Conservation (phyloP, 2,888 invertebrate species). For the Hydriomena furcata region DNA sequence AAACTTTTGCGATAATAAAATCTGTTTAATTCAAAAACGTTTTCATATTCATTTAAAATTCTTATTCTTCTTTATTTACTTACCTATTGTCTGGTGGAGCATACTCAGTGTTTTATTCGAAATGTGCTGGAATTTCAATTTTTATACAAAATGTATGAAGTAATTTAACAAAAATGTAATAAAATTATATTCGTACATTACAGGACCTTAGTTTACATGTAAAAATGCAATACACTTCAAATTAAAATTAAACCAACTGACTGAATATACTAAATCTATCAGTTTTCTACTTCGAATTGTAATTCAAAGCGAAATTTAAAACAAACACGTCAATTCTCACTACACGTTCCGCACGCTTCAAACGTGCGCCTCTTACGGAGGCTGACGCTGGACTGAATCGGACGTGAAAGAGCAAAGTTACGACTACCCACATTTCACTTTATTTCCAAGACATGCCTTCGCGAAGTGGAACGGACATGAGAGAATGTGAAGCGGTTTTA, state of each 20-base stretch:
- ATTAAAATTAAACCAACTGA: slow-evolving; percentile 34
- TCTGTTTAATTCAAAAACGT: too few relatives aligned
- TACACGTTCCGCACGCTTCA: slow-evolving; percentile 33
- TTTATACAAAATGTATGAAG: too few relatives aligned
- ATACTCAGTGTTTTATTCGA: too few relatives aligned
- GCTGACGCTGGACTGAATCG: slow-evolving; percentile 43
- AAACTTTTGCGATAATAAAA: neutral
- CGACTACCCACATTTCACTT: slow-evolving; percentile 45
- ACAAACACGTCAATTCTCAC: slow-evolving; percentile 12
- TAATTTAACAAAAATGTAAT: too few relatives aligned
- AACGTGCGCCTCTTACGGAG: slow-evolving; percentile 38
- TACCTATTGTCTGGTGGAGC: too few relatives aligned
- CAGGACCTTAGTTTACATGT: too few relatives aligned
- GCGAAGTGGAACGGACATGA: slow-evolving; percentile 50
- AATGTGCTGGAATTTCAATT: too few relatives aligned
- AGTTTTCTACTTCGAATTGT: slow-evolving; percentile 5
- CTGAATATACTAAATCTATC: slow-evolving; percentile 4
- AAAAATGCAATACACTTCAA: too few relatives aligned
- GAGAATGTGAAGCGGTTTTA: slow-evolving; percentile 53
- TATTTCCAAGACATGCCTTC: slow-evolving; percentile 50
- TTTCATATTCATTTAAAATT: too few relatives aligned
- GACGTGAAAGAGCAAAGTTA: slow-evolving; percentile 33
- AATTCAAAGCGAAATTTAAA: slow-evolving; percentile 18
- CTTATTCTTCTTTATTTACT: too few relatives aligned
- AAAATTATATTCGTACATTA: too few relatives aligned